A percentile compares a stretch with the other conserved stretches of the same genome.
Conservation (phyloP, 2,113 vertebrate genomes). For the Paracyprichromis sp. region DNA sequence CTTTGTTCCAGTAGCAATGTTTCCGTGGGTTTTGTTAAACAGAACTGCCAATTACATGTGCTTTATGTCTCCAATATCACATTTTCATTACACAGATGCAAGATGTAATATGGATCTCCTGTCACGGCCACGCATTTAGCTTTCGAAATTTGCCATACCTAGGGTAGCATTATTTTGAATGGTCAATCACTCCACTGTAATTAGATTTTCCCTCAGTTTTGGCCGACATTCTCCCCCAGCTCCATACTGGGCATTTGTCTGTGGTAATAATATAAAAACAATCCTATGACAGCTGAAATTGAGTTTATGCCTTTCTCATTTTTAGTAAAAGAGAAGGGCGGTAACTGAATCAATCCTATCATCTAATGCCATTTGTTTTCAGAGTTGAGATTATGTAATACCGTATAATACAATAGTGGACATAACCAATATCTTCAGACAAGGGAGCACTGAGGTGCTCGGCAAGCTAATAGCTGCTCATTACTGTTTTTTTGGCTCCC, state of each 20-base stretch:
- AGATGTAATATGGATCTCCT: constrained; percentile 57
- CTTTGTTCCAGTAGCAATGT: not conserved
- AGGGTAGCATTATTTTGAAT: constrained; percentile 56
- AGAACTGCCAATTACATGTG: constrained; percentile 57
- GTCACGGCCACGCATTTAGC: constrained; percentile 34
- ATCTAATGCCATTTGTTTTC: constrained; percentile 41
- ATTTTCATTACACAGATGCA: constrained; percentile 63
- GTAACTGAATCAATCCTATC: constrained; percentile 47
- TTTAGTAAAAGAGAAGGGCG: constrained; percentile 57
- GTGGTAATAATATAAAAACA: constrained; percentile 60
- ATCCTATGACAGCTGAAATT: constrained; percentile 55
- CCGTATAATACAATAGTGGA: constrained; percentile 19
- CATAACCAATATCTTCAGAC: constrained; percentile 35
- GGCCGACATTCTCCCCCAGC: constrained; percentile 31
- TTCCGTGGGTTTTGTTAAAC: constrained; percentile 26
- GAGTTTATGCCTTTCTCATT: constrained; percentile 56
- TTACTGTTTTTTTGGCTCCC: not conserved
- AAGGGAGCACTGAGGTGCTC: not conserved
- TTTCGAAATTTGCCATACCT: constrained; percentile 40
- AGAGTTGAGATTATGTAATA: constrained; percentile 42
- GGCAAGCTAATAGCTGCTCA: constrained; percentile 30
- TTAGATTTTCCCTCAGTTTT: constrained; percentile 45
- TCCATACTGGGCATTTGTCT: constrained; percentile 55
- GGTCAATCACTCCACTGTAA: constrained; percentile 48
- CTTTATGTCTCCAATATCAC: constrained; percentile 68